These are phyloP conservation scores for Elanoides forficatus DNA, from an alignment of 2,113 vertebrate genomes.

Conservation along the genomic window DNA sequence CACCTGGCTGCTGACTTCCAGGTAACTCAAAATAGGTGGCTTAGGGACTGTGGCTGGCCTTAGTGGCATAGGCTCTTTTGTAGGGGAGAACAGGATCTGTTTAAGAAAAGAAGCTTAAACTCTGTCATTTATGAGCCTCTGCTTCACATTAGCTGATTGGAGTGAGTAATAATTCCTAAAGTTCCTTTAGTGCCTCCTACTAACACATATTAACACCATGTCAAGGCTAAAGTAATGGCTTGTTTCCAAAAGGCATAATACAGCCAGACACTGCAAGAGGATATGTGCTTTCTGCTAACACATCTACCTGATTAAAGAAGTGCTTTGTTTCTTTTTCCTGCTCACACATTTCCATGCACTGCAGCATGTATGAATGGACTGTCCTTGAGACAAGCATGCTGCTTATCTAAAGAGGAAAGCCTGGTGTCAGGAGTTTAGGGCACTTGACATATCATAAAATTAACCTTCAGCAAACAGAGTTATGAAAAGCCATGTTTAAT, in stretches of 20 bases:
- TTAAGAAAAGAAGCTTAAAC: neutral
- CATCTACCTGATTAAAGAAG: constrained; percentile 41
- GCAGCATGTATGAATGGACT: constrained; percentile 2
- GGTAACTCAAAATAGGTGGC: too few relatives aligned
- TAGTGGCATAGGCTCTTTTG: neutral
- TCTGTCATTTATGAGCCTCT: neutral
- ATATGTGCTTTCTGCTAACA: constrained; percentile 18
- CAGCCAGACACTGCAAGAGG: neutral
- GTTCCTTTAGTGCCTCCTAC: neutral
- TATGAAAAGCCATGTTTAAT: neutral
- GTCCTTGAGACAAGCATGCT: constrained; percentile 26
- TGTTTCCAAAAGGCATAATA: constrained; percentile 1
- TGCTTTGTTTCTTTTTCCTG: constrained; percentile 40
- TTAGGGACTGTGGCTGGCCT: neutral
- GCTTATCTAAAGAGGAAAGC: constrained; percentile 55
- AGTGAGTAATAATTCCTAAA: neutral
- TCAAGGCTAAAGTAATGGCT: constrained; percentile 37
- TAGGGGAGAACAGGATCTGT: neutral
- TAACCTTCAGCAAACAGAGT: neutral
- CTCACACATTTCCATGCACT: neutral
- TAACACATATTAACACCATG: neutral
- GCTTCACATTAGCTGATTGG: neutral
- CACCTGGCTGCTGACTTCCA: neutral
- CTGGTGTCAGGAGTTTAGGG: constrained; percentile 4
- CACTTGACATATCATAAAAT: neutral